A percentile compares a stretch with the other conserved stretches of the same genome.
These are phyloP conservation scores for Amniataba percoides DNA, from an alignment of 2,797 vertebrate genomes.

Conservation along the genomic window DNA sequence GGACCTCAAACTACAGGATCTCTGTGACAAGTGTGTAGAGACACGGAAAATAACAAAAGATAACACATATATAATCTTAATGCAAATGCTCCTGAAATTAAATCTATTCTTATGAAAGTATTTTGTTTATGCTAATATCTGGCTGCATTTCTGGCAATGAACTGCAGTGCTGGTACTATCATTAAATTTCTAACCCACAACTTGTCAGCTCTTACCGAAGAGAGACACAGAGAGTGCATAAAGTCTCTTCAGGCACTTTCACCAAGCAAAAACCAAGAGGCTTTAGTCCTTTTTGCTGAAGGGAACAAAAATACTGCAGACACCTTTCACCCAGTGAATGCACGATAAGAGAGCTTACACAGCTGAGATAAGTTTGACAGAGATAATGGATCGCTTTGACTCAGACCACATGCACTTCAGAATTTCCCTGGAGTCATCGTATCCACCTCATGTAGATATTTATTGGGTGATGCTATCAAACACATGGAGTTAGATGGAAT, in stretches of 20 bases:
- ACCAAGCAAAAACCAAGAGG: conserved; percentile 5
- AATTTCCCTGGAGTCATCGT: conserved; percentile 10
- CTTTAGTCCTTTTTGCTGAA: conserved; percentile 34
- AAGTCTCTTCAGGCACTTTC: background rate
- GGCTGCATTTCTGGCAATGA: background rate
- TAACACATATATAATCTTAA: too few species aligned
- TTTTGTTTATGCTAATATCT: background rate
- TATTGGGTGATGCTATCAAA: conserved; percentile 38
- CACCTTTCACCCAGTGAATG: conserved; percentile 36
- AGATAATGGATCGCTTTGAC: conserved; percentile 33
- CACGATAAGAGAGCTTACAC: conserved; percentile 45
- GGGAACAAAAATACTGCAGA: conserved; percentile 30
- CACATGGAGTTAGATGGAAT: background rate
- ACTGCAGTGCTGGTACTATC: background rate
- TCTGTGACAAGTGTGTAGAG: too few species aligned
- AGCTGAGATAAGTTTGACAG: conserved; percentile 36
- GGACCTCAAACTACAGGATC: background rate
- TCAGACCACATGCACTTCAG: background rate
- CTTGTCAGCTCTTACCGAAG: background rate
- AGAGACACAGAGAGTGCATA: background rate
- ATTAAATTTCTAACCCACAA: background rate
- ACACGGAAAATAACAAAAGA: too few species aligned
- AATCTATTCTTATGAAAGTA: background rate
- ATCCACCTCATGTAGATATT: conserved; percentile 12
- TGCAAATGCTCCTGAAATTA: background rate